phyloP scores from a whole-genome alignment of 2,797 vertebrate genomes.

The Lithobates sylvaticus region DNA sequence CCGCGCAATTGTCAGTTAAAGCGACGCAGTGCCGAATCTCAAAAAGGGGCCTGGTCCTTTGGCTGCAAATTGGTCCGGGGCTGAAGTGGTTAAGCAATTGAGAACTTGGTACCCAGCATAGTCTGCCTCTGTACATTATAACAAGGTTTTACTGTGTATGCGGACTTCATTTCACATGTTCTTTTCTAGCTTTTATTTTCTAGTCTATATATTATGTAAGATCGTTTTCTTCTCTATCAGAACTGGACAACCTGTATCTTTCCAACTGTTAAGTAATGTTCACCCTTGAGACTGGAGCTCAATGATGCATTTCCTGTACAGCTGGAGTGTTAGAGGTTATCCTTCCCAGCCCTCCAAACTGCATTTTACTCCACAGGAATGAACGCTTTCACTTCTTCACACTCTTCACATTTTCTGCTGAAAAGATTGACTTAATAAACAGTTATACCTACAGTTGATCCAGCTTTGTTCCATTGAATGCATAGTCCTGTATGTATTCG shows the following conservation, averaged over 20 bases:
- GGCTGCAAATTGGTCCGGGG: too few relatives aligned
- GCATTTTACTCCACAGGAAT: neutral
- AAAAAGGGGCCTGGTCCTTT: too few relatives aligned
- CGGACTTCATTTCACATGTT: neutral
- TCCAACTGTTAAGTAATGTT: neutral
- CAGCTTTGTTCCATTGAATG: constrained; percentile 90
- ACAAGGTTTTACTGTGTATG: neutral
- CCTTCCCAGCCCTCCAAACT: neutral
- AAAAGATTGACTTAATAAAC: constrained; percentile 34
- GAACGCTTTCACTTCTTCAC: neutral
- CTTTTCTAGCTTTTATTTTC: neutral
- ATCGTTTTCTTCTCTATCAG: neutral
- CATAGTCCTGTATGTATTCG: constrained; percentile 86
- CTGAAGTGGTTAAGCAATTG: too few relatives aligned
- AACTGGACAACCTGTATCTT: constrained; percentile 8
- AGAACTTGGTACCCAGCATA: neutral
- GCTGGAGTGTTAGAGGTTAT: constrained; percentile 2
- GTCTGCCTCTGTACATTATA: neutral
- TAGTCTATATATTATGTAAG: neutral
- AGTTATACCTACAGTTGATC: constrained; percentile 84
- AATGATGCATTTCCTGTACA: neutral
- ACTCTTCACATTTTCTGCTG: neutral
- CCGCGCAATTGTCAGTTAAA: too few relatives aligned
- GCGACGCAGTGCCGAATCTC: too few relatives aligned
- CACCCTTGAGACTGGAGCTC: neutral